Conservation (phyloP, 2,113 vertebrate genomes). For the Chloebia gouldiae region DNA sequence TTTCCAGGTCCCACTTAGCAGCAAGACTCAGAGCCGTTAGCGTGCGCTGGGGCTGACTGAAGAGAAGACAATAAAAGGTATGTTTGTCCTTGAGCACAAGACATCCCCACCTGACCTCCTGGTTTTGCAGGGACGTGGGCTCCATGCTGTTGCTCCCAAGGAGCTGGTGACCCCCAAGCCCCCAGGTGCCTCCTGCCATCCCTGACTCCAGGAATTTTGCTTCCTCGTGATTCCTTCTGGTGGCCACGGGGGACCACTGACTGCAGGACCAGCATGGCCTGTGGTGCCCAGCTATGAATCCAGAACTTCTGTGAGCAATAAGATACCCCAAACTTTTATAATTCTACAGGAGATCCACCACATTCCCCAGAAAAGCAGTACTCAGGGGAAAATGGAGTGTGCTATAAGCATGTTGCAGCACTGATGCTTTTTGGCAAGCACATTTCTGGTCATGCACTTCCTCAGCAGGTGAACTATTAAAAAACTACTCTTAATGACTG, state of each 20-base stretch:
- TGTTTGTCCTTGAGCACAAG: too few relatives aligned
- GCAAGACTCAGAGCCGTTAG: accelerated
- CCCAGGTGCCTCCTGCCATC: accelerated
- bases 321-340: accelerated
- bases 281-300: not conserved
- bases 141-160: not conserved
- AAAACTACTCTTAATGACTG: not conserved
- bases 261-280: too few relatives aligned
- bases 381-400: not conserved
- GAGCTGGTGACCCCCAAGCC: accelerated
- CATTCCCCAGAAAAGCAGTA: not conserved
- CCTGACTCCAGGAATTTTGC: accelerated
- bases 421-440: not conserved
- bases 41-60: accelerated
- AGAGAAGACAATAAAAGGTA: accelerated
- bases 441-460: not conserved
- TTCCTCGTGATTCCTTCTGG: not conserved
- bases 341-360: not conserved
- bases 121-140: not conserved
- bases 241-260: not conserved
- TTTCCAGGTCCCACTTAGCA: not conserved
- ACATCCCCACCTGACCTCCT: accelerated
- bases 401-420: not conserved
- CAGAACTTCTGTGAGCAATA: accelerated
- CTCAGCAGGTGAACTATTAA: not conserved